phyloP scores from a whole-genome alignment of 2,797 vertebrate species.

The Picus viridis region DNA sequence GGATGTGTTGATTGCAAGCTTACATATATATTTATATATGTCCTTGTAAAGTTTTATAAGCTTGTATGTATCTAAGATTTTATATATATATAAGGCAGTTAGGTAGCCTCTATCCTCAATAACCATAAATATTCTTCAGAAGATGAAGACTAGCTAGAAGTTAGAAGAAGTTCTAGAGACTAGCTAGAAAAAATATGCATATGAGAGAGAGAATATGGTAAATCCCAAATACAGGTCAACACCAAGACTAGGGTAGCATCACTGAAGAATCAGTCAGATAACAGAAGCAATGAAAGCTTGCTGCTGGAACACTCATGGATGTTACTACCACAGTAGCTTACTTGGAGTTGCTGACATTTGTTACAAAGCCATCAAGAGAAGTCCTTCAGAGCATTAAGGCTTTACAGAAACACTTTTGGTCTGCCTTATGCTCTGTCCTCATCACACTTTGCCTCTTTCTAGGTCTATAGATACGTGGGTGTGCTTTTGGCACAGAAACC shows the following conservation, averaged over 20 bases:
- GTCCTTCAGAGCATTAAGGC: neutral
- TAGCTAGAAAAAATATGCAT: neutral
- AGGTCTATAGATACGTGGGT: neutral
- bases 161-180: neutral
- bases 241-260: neutral
- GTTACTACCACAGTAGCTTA: neutral
- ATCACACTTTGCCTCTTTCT: neutral
- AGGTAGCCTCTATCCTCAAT: neutral
- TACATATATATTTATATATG: neutral
- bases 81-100: neutral
- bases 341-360: neutral
- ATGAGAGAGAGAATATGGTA: fast-evolving
- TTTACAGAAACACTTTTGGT: neutral
- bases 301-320: neutral
- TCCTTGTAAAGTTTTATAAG: neutral
- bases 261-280: neutral
- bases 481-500: neutral
- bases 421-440: neutral
- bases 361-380: neutral
- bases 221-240: neutral
- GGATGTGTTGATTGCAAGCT: neutral
- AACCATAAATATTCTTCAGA: neutral
- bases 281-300: neutral
- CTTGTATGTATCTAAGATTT: neutral
- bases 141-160: neutral